Conservation (phyloP, 2,113 vertebrate genomes). For the Capricornis sumatraensis region DNA sequence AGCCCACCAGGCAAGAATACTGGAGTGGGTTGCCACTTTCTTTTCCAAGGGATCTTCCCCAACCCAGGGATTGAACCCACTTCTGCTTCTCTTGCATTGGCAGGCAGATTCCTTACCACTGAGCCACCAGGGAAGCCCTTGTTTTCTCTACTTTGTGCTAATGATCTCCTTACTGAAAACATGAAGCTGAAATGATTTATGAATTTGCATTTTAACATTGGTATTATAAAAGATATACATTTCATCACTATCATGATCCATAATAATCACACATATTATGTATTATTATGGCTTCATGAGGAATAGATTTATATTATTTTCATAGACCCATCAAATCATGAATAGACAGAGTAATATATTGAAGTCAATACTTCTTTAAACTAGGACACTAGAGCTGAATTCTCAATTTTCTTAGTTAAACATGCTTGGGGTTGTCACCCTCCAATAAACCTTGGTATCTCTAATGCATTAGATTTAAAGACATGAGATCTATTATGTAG, state of each 20-base stretch:
- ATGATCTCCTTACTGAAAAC: slow-evolving; percentile 6
- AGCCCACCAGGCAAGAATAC: neutral
- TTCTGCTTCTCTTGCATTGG: neutral
- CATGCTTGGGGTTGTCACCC: neutral
- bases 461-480: neutral
- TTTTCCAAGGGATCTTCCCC: neutral
- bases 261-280: neutral
- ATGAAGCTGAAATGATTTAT: neutral
- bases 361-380: neutral
- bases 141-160: neutral
- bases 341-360: neutral
- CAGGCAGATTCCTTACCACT: neutral
- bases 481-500: neutral
- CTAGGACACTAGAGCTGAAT: neutral
- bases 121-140: neutral
- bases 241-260: neutral
- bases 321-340: neutral
- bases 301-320: neutral
- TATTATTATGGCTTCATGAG: neutral
- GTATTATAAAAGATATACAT: slow-evolving; percentile 1
- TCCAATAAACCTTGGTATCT: neutral
- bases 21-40: neutral
- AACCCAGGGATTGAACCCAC: neutral
- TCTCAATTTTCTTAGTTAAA: neutral
- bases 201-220: neutral